These are phyloP conservation scores for Chirona hameri DNA, from an alignment of 2,888 invertebrate species.

Conservation along the genomic window DNA sequence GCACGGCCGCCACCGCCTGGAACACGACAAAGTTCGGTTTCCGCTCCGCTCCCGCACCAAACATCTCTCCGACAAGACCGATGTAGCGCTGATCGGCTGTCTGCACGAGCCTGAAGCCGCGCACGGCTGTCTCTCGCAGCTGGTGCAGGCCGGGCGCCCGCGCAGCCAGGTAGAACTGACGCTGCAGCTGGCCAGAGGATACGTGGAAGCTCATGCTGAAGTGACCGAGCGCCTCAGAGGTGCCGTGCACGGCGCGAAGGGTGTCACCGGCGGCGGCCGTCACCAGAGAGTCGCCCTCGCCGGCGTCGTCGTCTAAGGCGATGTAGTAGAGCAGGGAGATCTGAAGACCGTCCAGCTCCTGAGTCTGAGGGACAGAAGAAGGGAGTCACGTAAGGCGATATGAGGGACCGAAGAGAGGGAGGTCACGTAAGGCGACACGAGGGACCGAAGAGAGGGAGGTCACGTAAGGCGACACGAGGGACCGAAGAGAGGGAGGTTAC, in stretches of 20 bases:
- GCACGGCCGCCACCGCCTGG: constrained; percentile 45
- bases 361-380: not conserved
- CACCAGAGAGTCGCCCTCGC: constrained; percentile 34
- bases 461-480: not conserved
- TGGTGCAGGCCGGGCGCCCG: constrained; percentile 64
- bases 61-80: constrained; percentile 42
- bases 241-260: constrained; percentile 62
- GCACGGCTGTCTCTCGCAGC: constrained; percentile 70
- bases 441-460: too few relatives aligned
- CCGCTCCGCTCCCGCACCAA: constrained; percentile 42
- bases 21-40: constrained; percentile 63
- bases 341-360: constrained; percentile 47
- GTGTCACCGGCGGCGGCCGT: constrained; percentile 35
- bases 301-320: constrained; percentile 65
- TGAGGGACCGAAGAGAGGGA: too few relatives aligned
- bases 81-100: constrained; percentile 49
- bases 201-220: constrained; percentile 55
- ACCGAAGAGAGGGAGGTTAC: too few relatives aligned
- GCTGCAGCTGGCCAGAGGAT: constrained; percentile 54
- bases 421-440: too few relatives aligned
- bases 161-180: constrained; percentile 70
- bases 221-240: constrained; percentile 71
- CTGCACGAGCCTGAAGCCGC: constrained; percentile 61
- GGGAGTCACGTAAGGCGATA: too few relatives aligned
- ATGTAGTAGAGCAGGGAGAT: constrained; percentile 75